Base-by-base conservation (phyloP, 2,888 invertebrate species). In the Leptothorax acervorum region DNA sequence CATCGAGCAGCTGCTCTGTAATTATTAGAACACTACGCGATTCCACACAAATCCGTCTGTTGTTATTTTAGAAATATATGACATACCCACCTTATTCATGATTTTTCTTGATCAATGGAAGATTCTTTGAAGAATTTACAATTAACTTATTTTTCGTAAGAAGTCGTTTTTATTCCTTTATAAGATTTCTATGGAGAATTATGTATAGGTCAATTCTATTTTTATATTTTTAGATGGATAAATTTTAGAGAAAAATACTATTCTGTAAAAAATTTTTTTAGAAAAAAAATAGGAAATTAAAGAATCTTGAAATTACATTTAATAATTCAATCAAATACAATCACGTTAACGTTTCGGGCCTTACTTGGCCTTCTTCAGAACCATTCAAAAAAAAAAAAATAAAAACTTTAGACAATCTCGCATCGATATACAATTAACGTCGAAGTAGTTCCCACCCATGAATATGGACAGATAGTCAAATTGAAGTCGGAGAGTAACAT, bases 1-100 rank as follows among this genome's bases (percentile, higher is more conserved):
- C 87, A 95, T 95, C 42, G 92, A 94, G 86, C 94, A 95, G 86
- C 91, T 95, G 70, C 89, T 95, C 35, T 91, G 89, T 66, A 93
- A 95, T 89, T 94, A 92, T 75, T 93, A 82, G 89, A 65, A 68
- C 4, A 45, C 4, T 45, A 57, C 28, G 23, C 11, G 3, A 39
- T 18, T 51, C 3, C 2, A 5, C 6, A 5, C 2, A 12, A 60
- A 35, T 2, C 4, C 6, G 74, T 12, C 35, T 35, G 31, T 51
- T 39, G 23, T 31, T 53, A 23, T 66, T 42, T 81, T 62, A 62
- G 3, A 82, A 53, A 79, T 60, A 23, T 11, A n/a, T 62, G 18
- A 81, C 28, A 15, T 75, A 15, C n/a, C 15, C 31, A 3, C 35
- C n/a, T n/a, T n/a, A 65, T 3, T 11, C 8, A 35, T 12, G 12